Conservation (phyloP, 2,113 vertebrate genomes). For the Myxocyprinus asiaticus region DNA sequence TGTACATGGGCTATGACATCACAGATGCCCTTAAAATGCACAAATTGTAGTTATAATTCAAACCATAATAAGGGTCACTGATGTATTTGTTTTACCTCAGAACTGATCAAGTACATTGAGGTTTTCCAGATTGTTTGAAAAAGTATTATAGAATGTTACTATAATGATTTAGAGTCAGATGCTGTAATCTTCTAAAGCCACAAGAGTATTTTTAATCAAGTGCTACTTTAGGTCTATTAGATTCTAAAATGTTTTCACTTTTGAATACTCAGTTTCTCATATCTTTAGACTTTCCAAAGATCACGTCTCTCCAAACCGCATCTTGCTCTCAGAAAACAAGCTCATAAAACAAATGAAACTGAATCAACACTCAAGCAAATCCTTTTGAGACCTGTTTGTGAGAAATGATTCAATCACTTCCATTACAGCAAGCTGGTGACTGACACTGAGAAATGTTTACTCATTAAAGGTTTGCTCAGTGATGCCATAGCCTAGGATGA, state of each 20-base stretch:
- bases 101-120: constrained; percentile 17
- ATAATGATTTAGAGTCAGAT: constrained; percentile 2
- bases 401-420: constrained; percentile 35
- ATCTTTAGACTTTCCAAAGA: background rate
- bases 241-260: constrained; percentile 15
- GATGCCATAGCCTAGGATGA: background rate
- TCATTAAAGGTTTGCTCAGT: constrained; percentile 29
- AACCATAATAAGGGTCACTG: background rate
- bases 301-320: background rate
- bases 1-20: constrained; percentile 27
- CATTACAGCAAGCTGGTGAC: constrained; percentile 51
- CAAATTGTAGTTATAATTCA: constrained; percentile 26
- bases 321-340: constrained; percentile 21
- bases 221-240: background rate
- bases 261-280: background rate
- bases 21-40: constrained; percentile 8
- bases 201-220: constrained; percentile 24
- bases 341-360: constrained; percentile 22
- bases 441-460: constrained; percentile 44
- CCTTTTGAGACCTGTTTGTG: background rate
- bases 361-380: constrained; percentile 36
- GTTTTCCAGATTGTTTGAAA: constrained; percentile 32
- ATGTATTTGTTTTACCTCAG: constrained; percentile 18
- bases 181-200: constrained; percentile 32
- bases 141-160: constrained; percentile 3